phyloP scores from a whole-genome alignment of 2,797 vertebrate genomes.

The Erpetoichthys calabaricus region DNA sequence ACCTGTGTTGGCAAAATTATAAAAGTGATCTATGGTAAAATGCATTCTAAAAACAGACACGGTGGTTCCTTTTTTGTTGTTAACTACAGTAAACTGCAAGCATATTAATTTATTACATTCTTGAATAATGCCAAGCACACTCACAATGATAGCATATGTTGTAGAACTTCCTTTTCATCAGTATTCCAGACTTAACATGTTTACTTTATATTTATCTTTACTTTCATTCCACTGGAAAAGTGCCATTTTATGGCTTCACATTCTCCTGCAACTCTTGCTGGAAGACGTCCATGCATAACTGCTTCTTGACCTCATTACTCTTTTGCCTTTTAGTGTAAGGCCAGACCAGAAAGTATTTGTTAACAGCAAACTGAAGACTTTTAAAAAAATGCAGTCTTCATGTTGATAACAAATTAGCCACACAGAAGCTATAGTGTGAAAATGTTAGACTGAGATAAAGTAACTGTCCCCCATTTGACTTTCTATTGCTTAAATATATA shows the following conservation, averaged over 20 bases:
- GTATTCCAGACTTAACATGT: not conserved
- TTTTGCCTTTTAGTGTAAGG: slow-evolving; percentile 6
- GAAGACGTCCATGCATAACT: slow-evolving; percentile 3
- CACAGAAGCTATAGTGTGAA: not conserved
- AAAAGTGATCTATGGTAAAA: no score
- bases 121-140: no score
- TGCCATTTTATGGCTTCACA: slow-evolving; percentile 17
- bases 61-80: no score
- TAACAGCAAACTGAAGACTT: slow-evolving; percentile 19
- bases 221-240: slow-evolving; percentile 1
- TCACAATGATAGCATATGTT: not conserved
- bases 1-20: no score
- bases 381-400: slow-evolving; percentile 3
- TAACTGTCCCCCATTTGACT: not conserved
- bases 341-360: slow-evolving; percentile 22
- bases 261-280: slow-evolving; percentile 9
- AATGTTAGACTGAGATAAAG: not conserved
- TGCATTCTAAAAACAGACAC: no score
- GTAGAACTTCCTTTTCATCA: not conserved
- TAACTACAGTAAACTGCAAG: no score
- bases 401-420: not conserved
- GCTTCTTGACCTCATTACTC: slow-evolving; percentile 8
- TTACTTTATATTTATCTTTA: slow-evolving; percentile 5
- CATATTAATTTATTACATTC: no score
- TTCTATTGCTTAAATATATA: not conserved